These are phyloP conservation scores for Trichechus manatus DNA, from an alignment of 2,113 vertebrate genomes.

Conservation along the genomic window DNA sequence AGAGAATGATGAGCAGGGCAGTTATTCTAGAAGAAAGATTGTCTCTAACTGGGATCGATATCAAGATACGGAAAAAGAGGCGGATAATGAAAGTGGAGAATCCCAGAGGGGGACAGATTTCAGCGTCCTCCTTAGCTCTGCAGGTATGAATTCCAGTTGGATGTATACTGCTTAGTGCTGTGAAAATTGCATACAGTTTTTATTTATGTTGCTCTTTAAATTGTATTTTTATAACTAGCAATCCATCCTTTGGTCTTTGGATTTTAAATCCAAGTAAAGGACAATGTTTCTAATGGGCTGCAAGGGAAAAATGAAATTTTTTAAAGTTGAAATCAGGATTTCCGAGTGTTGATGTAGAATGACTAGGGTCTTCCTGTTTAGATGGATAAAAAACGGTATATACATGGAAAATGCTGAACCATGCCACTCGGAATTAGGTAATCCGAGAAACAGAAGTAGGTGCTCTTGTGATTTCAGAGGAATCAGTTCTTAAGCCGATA, in stretches of 20 bases:
- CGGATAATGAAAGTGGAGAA: constrained; percentile 86
- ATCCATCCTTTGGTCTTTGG: background rate
- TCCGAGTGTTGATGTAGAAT: background rate
- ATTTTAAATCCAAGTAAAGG: constrained; percentile 53
- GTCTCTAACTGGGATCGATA: constrained; percentile 96
- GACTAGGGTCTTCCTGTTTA: background rate
- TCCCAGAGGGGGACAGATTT: constrained; percentile 94
- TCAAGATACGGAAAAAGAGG: constrained; percentile 89
- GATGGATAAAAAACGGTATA: constrained; percentile 12
- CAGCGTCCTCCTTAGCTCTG: constrained; percentile 92
- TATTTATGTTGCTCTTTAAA: constrained; percentile 10
- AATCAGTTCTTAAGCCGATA: background rate
- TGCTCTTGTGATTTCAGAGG: constrained; percentile 40
- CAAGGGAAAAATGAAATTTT: background rate
- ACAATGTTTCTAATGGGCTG: background rate
- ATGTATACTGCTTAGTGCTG: background rate
- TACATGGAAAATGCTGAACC: constrained; percentile 16
- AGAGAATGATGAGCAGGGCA: constrained; percentile 84
- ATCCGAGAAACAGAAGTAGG: background rate
- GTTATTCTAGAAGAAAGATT: constrained; percentile 94
- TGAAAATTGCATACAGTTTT: background rate
- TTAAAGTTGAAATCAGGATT: background rate
- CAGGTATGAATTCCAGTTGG: constrained; percentile 88
- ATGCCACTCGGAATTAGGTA: background rate
- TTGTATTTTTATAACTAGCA: constrained; percentile 2